These are phyloP conservation scores for Merops nubicus DNA, from an alignment of 2,113 vertebrate species.

Conservation along the genomic window DNA sequence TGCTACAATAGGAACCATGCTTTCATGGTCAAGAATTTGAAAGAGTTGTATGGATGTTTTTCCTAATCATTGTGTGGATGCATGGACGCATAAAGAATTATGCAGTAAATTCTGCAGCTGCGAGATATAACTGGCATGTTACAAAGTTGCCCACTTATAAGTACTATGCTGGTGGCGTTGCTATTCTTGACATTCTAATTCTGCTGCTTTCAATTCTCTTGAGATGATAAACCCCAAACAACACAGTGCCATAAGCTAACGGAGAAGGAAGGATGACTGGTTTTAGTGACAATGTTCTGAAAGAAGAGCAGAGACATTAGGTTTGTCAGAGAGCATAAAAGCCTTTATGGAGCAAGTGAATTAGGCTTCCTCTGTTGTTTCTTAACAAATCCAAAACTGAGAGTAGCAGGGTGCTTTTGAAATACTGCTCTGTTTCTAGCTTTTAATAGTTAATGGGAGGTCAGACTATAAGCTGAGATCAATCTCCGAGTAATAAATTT, in stretches of 20 bases:
- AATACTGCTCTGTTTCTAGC: background rate
- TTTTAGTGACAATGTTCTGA: background rate
- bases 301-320: background rate
- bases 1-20: background rate
- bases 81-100: background rate
- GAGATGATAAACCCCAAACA: background rate
- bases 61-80: constrained; percentile 20
- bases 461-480: constrained; percentile 1
- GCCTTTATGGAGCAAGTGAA: background rate
- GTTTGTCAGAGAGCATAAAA: constrained; percentile 27
- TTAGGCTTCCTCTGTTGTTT: constrained; percentile 28
- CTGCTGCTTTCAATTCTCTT: background rate
- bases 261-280: background rate
- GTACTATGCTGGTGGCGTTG: background rate
- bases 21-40: constrained; percentile 11
- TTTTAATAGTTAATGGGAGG: constrained; percentile 47
- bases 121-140: background rate
- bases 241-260: background rate
- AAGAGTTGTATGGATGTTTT: background rate
- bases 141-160: background rate
- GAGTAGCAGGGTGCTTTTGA: background rate
- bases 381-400: background rate
- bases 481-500: constrained; percentile 55
- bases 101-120: constrained; percentile 6
- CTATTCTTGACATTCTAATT: background rate